Evolutionary conservation across 2,888 invertebrate genomes (phyloP).

Genomic region (Cryptocephalus primarius): DNA sequence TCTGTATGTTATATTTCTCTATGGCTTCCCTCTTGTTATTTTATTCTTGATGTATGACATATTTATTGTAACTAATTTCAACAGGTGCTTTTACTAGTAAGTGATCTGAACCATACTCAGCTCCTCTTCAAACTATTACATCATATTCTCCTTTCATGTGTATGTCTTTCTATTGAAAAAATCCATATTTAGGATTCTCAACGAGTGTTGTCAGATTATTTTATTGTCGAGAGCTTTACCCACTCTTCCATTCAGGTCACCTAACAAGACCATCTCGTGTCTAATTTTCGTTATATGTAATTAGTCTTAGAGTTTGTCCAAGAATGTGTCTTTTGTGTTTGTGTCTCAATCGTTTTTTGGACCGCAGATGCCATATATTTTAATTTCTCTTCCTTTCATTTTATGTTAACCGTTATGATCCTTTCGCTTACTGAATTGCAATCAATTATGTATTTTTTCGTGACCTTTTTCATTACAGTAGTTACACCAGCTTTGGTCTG

Average conservation of each 20-base stretch:
- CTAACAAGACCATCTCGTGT: neutral
- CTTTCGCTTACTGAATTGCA: neutral
- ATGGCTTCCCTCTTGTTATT: neutral
- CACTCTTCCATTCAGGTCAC: neutral
- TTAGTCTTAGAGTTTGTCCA: neutral
- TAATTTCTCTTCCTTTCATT: neutral
- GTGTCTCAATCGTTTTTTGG: neutral
- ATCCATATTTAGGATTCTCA: neutral
- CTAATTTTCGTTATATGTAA: neutral
- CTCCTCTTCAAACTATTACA: constrained; percentile 1
- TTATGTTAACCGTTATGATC: neutral
- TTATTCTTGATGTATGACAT: no score
- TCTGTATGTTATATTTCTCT: neutral
- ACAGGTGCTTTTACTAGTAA: neutral
- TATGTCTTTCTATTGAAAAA: neutral
- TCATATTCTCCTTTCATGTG: neutral
- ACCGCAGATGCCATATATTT: neutral
- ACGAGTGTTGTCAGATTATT: neutral
- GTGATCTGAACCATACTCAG: neutral
- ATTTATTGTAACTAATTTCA: neutral
- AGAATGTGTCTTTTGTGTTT: neutral
- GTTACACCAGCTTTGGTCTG: neutral
- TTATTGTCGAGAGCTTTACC: neutral
- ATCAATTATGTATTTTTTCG: neutral
- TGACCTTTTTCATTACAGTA: neutral